Percentiles rank a stretch among this genome's conserved stretches.
phyloP scores from a whole-genome alignment of 2,797 vertebrate species.

The Onychomys leucogaster region DNA sequence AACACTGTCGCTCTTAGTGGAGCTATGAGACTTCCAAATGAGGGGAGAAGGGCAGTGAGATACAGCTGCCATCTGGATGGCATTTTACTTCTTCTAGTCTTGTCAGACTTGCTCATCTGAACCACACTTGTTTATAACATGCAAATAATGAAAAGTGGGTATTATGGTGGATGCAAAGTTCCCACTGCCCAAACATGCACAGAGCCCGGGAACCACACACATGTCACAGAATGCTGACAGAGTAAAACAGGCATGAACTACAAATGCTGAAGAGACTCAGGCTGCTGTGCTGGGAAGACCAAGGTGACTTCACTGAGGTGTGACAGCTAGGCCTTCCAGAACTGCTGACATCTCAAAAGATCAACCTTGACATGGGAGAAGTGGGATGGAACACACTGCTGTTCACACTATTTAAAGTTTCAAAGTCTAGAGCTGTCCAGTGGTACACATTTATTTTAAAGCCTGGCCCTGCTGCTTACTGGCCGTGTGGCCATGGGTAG shows the following conservation, averaged over 20 bases:
- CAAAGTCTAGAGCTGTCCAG: not conserved
- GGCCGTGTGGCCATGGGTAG: not conserved
- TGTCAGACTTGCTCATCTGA: not conserved
- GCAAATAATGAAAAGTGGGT: not conserved
- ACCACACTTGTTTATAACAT: not conserved
- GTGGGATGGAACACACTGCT: accelerated
- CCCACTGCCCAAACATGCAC: too few relatives aligned
- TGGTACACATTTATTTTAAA: not conserved
- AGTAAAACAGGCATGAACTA: too few relatives aligned
- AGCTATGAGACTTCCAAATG: not conserved
- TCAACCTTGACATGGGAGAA: not conserved
- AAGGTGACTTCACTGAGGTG: not conserved
- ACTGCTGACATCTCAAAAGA: not conserved
- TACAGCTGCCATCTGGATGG: not conserved
- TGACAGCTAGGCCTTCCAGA: not conserved
- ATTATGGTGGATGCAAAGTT: accelerated
- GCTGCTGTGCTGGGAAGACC: not conserved
- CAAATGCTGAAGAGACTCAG: accelerated
- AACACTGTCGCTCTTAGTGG: not conserved
- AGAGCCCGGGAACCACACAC: not conserved
- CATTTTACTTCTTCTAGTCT: not conserved
- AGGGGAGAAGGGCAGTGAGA: not conserved
- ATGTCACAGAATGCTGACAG: not conserved
- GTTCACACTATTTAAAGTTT: not conserved
- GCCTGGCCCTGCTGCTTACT: not conserved